Percentiles rank a stretch among this genome's conserved stretches.
These are phyloP conservation scores for Cydia pomonella DNA, from an alignment of 1,140 invertebrate genomes.

Conservation along the genomic window DNA sequence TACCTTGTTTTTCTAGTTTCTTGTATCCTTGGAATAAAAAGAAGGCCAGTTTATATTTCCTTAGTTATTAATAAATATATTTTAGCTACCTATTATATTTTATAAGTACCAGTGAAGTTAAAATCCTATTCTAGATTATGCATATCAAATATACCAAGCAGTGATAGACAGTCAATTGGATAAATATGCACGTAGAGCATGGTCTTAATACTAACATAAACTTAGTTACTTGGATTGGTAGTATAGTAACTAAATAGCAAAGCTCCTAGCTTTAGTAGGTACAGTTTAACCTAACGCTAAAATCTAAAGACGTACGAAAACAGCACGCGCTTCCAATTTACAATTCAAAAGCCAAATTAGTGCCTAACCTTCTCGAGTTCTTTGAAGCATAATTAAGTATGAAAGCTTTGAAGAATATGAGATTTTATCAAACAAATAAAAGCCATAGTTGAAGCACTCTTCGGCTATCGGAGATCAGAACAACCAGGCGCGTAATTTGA, in stretches of 20 bases:
- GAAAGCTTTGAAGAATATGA: slow-evolving; percentile 7
- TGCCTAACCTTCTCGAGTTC: slow-evolving; percentile 14
- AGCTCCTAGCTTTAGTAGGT: no score
- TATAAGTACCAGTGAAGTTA: no score
- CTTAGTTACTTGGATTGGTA: no score
- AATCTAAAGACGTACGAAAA: not conserved
- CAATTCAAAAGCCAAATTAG: slow-evolving; percentile 12
- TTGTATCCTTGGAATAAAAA: not conserved
- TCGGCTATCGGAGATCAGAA: slow-evolving; percentile 61
- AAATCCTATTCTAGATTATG: no score
- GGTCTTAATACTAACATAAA: no score
- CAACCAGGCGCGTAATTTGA: slow-evolving; percentile 71
- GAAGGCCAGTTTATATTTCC: not conserved
- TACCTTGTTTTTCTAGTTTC: slow-evolving; percentile 10
- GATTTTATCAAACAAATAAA: slow-evolving; percentile 35
- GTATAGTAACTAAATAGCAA: no score
- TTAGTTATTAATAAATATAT: no score
- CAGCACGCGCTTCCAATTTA: slow-evolving; percentile 18
- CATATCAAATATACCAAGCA: no score
- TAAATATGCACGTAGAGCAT: no score
- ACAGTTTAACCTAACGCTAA: not conserved
- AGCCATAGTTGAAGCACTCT: slow-evolving; percentile 51
- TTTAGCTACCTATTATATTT: no score
- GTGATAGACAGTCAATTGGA: no score
- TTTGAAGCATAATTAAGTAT: slow-evolving; percentile 24